Conservation (phyloP, 2,113 vertebrate genomes). For the Callithrix jacchus region DNA sequence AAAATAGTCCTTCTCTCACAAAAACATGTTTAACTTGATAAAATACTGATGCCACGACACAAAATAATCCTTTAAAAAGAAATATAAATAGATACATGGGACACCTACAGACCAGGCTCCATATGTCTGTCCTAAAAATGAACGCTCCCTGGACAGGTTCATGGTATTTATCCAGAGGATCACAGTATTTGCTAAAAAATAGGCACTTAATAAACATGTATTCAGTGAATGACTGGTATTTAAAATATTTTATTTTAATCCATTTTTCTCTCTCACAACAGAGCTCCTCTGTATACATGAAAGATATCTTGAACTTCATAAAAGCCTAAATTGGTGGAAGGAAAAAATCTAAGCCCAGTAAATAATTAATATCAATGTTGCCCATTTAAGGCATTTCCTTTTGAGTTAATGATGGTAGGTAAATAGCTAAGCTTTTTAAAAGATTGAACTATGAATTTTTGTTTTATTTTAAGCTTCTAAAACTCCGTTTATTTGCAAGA, state of each 20-base stretch:
- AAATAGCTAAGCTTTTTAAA: constrained; percentile 47
- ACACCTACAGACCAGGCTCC: not conserved
- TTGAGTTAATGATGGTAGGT: not conserved
- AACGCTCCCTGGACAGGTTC: not conserved
- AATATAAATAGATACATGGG: not conserved
- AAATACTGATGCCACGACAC: not conserved
- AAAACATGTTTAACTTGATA: constrained; percentile 12
- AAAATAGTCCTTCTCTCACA: not conserved
- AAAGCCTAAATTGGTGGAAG: constrained; percentile 46
- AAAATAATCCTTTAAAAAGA: constrained; percentile 33
- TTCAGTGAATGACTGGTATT: not conserved
- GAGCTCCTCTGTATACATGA: not conserved
- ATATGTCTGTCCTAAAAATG: not conserved
- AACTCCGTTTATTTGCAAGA: constrained; percentile 33
- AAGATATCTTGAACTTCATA: constrained; percentile 42
- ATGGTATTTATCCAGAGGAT: not conserved
- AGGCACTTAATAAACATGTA: constrained; percentile 11
- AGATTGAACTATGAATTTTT: not conserved
- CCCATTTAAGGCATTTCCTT: constrained; percentile 14
- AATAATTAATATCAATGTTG: not conserved
- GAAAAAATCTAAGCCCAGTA: not conserved
- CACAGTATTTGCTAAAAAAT: not conserved
- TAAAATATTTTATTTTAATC: constrained; percentile 50
- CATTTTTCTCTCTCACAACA: constrained; percentile 17
- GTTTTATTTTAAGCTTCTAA: constrained; percentile 52